phyloP scores from a whole-genome alignment of 1,140 invertebrate species.

The Drosophila pseudoobscura region DNA sequence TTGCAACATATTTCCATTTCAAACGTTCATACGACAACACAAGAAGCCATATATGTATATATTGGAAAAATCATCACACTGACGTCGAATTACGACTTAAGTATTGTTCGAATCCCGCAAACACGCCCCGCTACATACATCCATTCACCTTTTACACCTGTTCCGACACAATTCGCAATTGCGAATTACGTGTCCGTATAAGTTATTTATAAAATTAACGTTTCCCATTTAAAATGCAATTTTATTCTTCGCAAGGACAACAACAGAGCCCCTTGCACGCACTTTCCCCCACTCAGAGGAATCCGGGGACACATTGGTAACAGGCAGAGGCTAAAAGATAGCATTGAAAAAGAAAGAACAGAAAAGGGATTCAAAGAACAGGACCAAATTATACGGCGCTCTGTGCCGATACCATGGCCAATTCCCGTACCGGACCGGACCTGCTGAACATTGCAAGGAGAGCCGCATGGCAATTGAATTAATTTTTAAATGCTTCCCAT shows the following conservation, averaged over 20 bases:
- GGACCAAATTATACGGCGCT: conserved; percentile 53
- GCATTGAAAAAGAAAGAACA: neutral
- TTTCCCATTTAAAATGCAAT: conserved; percentile 55
- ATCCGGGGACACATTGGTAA: neutral
- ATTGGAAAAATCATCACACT: too few relatives aligned
- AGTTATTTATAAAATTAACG: conserved; percentile 56
- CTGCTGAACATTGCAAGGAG: conserved; percentile 40
- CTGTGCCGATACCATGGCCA: neutral
- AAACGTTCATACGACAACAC: too few relatives aligned
- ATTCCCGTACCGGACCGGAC: neutral
- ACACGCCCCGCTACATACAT: neutral
- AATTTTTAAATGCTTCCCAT: conserved; percentile 60
- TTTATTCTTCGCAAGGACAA: conserved; percentile 51
- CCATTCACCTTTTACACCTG: conserved; percentile 30
- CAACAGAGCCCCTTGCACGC: conserved; percentile 42
- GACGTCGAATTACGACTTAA: too few relatives aligned
- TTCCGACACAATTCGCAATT: conserved; percentile 22
- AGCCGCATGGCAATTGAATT: conserved; percentile 68
- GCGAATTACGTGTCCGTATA: conserved; percentile 40
- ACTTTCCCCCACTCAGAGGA: neutral
- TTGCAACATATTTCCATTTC: too few relatives aligned
- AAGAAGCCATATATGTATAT: too few relatives aligned
- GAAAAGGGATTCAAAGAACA: conserved; percentile 42
- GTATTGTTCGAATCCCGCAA: too few relatives aligned
- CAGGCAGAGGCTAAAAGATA: neutral